phyloP scores from a whole-genome alignment of 2,113 vertebrate species.

The Elephantulus edwardii region DNA sequence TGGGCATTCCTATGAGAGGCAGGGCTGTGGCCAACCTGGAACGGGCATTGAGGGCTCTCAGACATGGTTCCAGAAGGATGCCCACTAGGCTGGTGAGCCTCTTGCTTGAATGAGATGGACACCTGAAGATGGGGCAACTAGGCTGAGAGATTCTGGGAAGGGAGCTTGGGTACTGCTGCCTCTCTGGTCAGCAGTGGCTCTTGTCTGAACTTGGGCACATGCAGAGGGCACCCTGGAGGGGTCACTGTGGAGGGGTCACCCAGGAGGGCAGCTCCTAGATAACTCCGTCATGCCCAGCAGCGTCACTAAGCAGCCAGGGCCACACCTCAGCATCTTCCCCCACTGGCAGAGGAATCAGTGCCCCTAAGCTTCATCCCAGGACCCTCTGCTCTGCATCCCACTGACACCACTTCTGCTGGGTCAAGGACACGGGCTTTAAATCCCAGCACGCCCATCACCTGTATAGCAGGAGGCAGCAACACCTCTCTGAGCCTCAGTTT shows the following conservation, averaged over 20 bases:
- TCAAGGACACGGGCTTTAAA: background rate
- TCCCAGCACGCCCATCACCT: background rate
- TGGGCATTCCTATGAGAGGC: background rate
- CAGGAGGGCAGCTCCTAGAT: background rate
- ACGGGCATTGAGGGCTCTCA: background rate
- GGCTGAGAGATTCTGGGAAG: background rate
- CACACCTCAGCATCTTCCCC: background rate
- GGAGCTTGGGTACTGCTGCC: background rate
- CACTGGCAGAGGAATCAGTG: too few relatives aligned
- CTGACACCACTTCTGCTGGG: background rate
- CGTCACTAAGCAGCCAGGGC: background rate
- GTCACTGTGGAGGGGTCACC: too few relatives aligned
- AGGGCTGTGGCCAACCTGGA: background rate
- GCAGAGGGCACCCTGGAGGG: background rate
- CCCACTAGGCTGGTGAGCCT: background rate
- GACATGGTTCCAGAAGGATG: background rate
- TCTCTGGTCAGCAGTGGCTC: background rate
- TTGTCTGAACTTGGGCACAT: background rate
- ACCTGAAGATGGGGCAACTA: background rate
- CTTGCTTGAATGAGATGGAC: background rate
- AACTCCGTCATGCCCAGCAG: background rate
- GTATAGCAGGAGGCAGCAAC: background rate
- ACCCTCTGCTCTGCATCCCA: background rate
- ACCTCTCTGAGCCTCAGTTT: background rate
- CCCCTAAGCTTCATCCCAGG: background rate